Conservation (phyloP, 1,140 invertebrate species). For the Amyelois transitella region DNA sequence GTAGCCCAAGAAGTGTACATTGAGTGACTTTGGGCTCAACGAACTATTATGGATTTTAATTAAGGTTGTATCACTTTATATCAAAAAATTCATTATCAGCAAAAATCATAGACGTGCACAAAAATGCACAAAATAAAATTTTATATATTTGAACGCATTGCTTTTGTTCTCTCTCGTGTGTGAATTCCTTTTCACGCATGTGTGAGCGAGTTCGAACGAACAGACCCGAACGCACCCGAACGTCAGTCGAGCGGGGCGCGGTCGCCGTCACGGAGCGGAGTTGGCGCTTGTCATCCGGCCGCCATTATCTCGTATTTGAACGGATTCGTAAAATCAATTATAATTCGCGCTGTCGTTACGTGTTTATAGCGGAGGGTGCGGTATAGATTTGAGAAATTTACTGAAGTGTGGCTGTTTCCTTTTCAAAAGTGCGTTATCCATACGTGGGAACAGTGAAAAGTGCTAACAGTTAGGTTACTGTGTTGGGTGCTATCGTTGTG, state of each 20-base stretch:
- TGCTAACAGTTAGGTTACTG: constrained; percentile 65
- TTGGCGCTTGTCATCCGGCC: constrained; percentile 71
- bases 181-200: constrained; percentile 60
- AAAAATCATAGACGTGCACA: too few species aligned
- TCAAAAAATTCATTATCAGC: too few species aligned
- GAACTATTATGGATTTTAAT: too few species aligned
- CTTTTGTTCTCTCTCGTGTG: constrained; percentile 54
- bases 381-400: constrained; percentile 35
- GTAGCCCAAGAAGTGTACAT: too few species aligned
- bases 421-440: constrained; percentile 19
- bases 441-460: constrained; percentile 45
- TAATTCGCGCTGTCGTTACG: constrained; percentile 57
- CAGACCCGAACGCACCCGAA: constrained; percentile 59
- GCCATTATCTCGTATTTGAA: constrained; percentile 67
- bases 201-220: constrained; percentile 69
- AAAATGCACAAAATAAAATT: too few species aligned
- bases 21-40: too few species aligned
- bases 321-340: constrained; percentile 69
- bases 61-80: too few species aligned
- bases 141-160: constrained; percentile 21
- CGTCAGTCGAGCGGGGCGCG: constrained; percentile 73
- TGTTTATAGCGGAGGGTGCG: constrained; percentile 46
- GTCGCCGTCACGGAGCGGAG: constrained; percentile 70
- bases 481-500: constrained; percentile 62
- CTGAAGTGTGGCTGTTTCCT: constrained; percentile 23